Evolutionary conservation across 2,113 vertebrate genomes (phyloP), one percentile per base, ranked within the genome.

Genomic region (Thalassoma bifasciatum): DNA sequence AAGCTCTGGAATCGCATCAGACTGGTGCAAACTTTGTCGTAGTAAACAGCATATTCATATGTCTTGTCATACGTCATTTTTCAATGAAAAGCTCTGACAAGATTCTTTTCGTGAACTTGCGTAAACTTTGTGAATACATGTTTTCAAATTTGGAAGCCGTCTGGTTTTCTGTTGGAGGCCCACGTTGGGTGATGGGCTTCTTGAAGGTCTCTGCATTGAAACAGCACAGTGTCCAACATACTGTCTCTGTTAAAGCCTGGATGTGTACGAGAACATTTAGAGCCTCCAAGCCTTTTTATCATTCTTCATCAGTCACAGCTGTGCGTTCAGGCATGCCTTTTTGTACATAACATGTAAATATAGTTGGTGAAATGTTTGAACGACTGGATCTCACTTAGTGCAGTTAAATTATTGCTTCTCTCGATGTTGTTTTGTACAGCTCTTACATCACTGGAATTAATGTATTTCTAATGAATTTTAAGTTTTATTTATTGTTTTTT

Each of bases 301-400:
- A 52, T 7, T 40, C 8, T 14, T 8, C 7, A 5, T 10, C 5
- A 14, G 24, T 50, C 51, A 36, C 40, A 51, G 6, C 36, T 50
- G 26, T 58, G 23, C 47, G 57, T 40, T 3, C 52, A 51, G 44
- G 51, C 58, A 44, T 74, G 61, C 36, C n/a, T 62, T 70, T 40
- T 12, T 77, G 73, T 85, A 81, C 17, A 73, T 74, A 59, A 54
- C 10, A 14, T 79, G 66, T 75, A 62, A 72, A 77, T 64, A 61
- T 57, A 61, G 7, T 17, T 4, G 72, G 62, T 56, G 50, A 64
- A 54, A 23, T 1, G 34, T 36, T 58, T 17, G 10, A 0, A 62
- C 38, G 46, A 22, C 68, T 58, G 17, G 44, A 16, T 61, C 47
- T 16, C n/a, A 34, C 26, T 30, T 38, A 44, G 24, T 68, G 34